Percentiles rank a stretch among this genome's conserved stretches.
Evolutionary conservation across 2,797 vertebrate genomes (phyloP).

Genomic region (Tapera naevia): DNA sequence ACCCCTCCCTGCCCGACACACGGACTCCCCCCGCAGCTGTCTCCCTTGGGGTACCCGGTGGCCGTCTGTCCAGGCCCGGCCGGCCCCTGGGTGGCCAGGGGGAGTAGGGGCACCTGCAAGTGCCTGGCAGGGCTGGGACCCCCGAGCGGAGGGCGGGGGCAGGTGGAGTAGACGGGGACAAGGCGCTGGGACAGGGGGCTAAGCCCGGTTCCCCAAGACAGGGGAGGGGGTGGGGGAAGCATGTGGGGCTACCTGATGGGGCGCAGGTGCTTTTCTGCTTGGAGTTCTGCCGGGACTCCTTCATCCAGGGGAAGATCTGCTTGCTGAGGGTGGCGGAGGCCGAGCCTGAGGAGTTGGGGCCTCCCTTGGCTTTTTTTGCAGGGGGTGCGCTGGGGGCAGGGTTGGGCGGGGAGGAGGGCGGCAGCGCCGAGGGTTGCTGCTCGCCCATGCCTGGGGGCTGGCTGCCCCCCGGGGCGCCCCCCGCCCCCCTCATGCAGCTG

Average conservation of each 20-base stretch:
- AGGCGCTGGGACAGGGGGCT: neutral
- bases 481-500: conserved; percentile 88
- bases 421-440: conserved; percentile 87
- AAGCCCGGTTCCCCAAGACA: neutral
- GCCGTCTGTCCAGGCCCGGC: neutral
- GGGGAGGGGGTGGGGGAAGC: neutral
- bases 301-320: conserved; percentile 99
- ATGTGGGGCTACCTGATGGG: conserved; percentile 84
- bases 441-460: conserved; percentile 82
- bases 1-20: neutral
- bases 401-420: conserved; percentile 86
- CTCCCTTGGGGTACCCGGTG: neutral
- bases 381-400: conserved; percentile 84
- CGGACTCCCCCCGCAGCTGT: neutral
- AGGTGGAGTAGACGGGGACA: neutral
- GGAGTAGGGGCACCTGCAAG: neutral
- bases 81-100: neutral
- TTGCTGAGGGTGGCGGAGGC: conserved; percentile 89
- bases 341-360: conserved; percentile 79
- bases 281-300: conserved; percentile 93
- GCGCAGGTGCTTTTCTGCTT: conserved; percentile 94
- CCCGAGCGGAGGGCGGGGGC: neutral
- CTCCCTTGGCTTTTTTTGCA: conserved; percentile 89
- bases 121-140: neutral
- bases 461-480: conserved; percentile 77